These are phyloP conservation scores for Chelmon rostratus DNA, from an alignment of 2,797 vertebrate species.

Conservation along the genomic window DNA sequence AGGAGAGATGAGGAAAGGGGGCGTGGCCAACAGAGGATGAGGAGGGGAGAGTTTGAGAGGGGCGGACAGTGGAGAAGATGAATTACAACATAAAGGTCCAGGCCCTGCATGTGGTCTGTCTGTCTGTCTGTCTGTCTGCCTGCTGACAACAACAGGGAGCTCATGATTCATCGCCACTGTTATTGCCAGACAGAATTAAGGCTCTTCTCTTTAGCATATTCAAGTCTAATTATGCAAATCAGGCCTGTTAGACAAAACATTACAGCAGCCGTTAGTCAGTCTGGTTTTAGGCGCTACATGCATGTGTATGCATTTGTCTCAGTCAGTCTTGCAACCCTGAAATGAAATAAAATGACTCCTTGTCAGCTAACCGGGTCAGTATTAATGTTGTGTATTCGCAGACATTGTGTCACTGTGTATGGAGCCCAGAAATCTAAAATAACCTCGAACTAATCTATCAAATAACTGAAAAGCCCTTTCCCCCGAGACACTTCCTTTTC, in stretches of 20 bases:
- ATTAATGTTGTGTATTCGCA: slow-evolving; percentile 16
- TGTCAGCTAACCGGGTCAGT: slow-evolving; percentile 30
- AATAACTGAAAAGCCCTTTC: not conserved
- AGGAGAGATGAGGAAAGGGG: slow-evolving; percentile 48
- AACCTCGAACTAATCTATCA: not conserved
- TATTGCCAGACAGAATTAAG: slow-evolving; percentile 76
- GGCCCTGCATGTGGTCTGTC: slow-evolving; percentile 47
- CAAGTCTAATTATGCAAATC: slow-evolving; percentile 83
- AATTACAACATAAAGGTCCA: slow-evolving; percentile 45
- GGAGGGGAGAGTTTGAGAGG: slow-evolving; percentile 56
- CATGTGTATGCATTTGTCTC: slow-evolving; percentile 63
- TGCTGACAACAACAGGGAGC: slow-evolving; percentile 52
- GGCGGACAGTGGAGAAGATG: slow-evolving; percentile 31
- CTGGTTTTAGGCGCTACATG: slow-evolving; percentile 54
- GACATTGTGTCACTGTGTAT: not conserved
- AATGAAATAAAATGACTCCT: slow-evolving; percentile 55
- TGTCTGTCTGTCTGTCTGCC: slow-evolving; percentile 43
- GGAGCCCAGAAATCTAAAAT: not conserved
- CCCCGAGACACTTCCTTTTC: not conserved
- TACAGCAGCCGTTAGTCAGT: slow-evolving; percentile 63
- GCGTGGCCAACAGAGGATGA: slow-evolving; percentile 41
- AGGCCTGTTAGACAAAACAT: slow-evolving; percentile 69
- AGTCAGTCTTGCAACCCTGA: slow-evolving; percentile 51
- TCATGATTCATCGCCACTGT: slow-evolving; percentile 78
- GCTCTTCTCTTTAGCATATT: slow-evolving; percentile 80